These are phyloP conservation scores for Ischnus inquisitorius DNA, from an alignment of 2,888 invertebrate species.

Conservation along the genomic window DNA sequence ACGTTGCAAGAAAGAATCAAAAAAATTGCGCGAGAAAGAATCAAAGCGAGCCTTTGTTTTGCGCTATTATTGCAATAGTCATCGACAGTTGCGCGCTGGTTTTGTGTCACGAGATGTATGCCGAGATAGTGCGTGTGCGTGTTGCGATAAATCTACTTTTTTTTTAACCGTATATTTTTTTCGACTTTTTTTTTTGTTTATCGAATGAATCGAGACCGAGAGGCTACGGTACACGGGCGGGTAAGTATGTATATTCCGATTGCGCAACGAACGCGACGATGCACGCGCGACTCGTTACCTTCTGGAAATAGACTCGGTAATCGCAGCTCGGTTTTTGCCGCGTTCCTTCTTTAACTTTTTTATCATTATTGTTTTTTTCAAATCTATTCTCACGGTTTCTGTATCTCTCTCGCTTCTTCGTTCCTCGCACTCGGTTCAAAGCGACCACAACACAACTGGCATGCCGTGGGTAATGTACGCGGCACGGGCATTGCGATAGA, in stretches of 20 bases:
- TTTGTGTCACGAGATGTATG: neutral
- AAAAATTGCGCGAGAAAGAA: neutral
- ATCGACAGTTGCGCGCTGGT: neutral
- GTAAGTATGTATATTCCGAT: constrained; percentile 62
- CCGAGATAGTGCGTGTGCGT: neutral
- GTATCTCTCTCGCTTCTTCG: constrained; percentile 7
- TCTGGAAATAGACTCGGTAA: constrained; percentile 69
- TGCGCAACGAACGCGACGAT: constrained; percentile 66
- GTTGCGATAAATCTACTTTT: neutral
- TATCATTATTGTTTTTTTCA: no score
- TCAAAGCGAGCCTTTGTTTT: neutral
- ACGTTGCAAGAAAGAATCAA: neutral
- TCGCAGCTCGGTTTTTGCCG: constrained; percentile 42
- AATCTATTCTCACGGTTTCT: constrained; percentile 22
- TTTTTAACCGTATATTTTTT: neutral
- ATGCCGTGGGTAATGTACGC: constrained; percentile 7
- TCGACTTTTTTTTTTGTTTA: neutral
- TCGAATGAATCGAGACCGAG: constrained; percentile 47
- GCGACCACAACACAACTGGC: constrained; percentile 15
- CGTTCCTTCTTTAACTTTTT: constrained; percentile 24
- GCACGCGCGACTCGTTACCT: constrained; percentile 63
- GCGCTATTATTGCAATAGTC: neutral
- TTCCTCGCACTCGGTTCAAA: constrained; percentile 22
- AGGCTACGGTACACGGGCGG: constrained; percentile 28
- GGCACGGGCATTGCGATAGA: constrained; percentile 24